Evolutionary conservation across 2,888 invertebrate genomes (phyloP), one percentile per base, ranked within the genome.

Genomic region (Agriotes lineatus): DNA sequence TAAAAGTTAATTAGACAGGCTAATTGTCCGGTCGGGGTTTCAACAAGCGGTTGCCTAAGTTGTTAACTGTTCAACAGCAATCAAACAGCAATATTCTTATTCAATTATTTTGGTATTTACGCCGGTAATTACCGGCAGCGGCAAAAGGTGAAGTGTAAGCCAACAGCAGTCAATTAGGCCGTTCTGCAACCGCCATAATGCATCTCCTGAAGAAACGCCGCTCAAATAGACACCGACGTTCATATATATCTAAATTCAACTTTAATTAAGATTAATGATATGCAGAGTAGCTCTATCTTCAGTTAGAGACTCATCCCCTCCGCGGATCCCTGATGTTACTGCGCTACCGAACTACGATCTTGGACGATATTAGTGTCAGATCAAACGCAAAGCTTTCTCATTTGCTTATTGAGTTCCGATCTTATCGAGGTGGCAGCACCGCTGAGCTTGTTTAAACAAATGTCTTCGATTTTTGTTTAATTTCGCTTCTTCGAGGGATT

Each of bases 211-310:
- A 77, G 77, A 76, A 80, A 78, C 73, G 77, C 76, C 74, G 74
- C 77, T 78, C 78, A 77, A 82, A 82, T 82, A 82, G 81, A 81
- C 80, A 81, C 79, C 78, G 78, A 78, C 80, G 79, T 81, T 80
- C 82, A 81, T 80, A 78, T 76, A 83, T 82, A 83, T 82, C 82
- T 81, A 83, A 83, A 84, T 83, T 80, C 79, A 80, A 82, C 78
- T 84, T 84, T 83, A 83, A 84, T 84, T 84, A 82, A 83, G 83
- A 84, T 84, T 81, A 83, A 84, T 83, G 83, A 83, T 81, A 84
- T 84, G 83, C 82, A 82, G 83, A 84, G 81, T 82, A 82, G 81
- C 82, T 82, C 81, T 82, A 82, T 82, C 82, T 82, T 80, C 77
- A 80, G 81, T 78, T 79, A 77, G 81, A 80, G 79, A 78, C 78